Conservation (phyloP, 2,888 invertebrate genomes). For the Ophion ellenae region DNA sequence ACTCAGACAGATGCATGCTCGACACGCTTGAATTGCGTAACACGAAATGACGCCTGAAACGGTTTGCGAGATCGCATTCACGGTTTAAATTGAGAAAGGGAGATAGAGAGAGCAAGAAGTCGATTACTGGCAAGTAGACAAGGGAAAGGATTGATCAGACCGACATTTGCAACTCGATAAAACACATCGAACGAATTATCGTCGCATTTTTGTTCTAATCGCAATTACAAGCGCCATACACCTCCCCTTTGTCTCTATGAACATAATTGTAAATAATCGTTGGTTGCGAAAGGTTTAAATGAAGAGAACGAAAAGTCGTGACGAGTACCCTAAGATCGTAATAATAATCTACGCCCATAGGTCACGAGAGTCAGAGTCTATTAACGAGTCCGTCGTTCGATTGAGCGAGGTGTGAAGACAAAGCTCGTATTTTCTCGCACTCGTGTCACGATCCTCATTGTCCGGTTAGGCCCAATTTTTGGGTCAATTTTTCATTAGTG, state of each 20-base stretch:
- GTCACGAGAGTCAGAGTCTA: conserved; percentile 38
- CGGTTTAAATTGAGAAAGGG: conserved; percentile 10
- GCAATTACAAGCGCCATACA: background rate
- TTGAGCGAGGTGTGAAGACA: conserved; percentile 36
- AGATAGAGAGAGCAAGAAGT: background rate
- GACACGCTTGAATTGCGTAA: conserved; percentile 53
- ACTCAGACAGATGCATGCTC: background rate
- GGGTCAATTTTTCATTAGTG: too few relatives aligned
- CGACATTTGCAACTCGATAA: background rate
- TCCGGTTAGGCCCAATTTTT: too few relatives aligned
- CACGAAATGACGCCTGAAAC: conserved; percentile 38
- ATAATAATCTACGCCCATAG: conserved; percentile 31
- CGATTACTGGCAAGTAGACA: conserved; percentile 38
- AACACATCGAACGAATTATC: conserved; percentile 9
- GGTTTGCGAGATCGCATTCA: conserved; percentile 37
- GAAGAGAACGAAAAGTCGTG: conserved; percentile 5
- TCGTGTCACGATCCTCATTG: too few relatives aligned
- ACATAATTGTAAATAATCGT: conserved; percentile 38
- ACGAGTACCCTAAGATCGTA: background rate
- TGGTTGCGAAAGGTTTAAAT: conserved; percentile 6
- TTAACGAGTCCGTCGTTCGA: conserved; percentile 44
- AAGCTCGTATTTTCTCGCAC: too few relatives aligned
- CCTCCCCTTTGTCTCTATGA: conserved; percentile 5
- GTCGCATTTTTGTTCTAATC: conserved; percentile 7
- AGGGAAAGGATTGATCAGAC: conserved; percentile 50